Evolutionary conservation across 2,888 invertebrate species (phyloP).

Genomic region (Crocallis elinguaria): DNA sequence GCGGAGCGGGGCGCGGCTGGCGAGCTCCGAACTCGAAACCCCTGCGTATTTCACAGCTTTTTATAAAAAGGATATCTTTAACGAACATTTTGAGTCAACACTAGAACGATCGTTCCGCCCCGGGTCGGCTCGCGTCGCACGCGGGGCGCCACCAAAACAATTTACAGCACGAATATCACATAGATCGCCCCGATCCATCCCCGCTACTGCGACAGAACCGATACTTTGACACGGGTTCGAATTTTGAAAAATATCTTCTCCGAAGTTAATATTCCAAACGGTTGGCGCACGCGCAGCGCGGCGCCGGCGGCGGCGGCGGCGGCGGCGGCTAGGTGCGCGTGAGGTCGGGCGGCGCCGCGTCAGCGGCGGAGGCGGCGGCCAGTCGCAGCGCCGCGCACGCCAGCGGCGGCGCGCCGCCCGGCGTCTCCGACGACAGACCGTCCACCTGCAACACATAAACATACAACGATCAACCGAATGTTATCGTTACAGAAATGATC

Average conservation of each 20-base stretch:
- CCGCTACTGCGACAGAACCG: too few relatives aligned
- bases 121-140: too few relatives aligned
- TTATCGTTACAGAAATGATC: too few relatives aligned
- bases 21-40: background rate
- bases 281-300: background rate
- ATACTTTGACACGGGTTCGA: too few relatives aligned
- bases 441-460: constrained; percentile 35
- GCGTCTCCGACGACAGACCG: constrained; percentile 27
- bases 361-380: constrained; percentile 58
- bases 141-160: too few relatives aligned
- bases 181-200: too few relatives aligned
- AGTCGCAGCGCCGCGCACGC: constrained; percentile 68
- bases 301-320: background rate
- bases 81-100: background rate
- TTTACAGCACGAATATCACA: too few relatives aligned
- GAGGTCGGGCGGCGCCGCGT: constrained; percentile 44
- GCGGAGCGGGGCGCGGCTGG: too few relatives aligned
- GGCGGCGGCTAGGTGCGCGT: constrained; percentile 33
- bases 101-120: too few relatives aligned
- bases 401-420: constrained; percentile 56
- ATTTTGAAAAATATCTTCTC: constrained; percentile 9
- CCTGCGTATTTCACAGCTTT: too few relatives aligned
- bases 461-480: background rate
- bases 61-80: too few relatives aligned
- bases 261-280: background rate